phyloP scores from a whole-genome alignment of 2,888 invertebrate genomes.

The Agrochola circellaris region DNA sequence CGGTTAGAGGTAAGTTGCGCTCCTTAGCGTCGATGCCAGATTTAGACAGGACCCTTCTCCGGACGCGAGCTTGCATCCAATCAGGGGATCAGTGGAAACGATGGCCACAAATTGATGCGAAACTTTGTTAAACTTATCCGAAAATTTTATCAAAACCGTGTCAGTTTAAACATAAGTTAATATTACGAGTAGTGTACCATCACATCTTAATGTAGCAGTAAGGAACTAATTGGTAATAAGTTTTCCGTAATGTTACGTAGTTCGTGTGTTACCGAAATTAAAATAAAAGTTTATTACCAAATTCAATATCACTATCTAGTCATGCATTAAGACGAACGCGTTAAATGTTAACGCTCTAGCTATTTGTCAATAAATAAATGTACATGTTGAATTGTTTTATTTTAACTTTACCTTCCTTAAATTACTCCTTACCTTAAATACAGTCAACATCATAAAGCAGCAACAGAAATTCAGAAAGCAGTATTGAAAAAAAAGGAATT shows the following conservation, averaged over 20 bases:
- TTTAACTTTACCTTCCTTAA: constrained; percentile 40
- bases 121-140: constrained; percentile 11
- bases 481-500: neutral
- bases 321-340: constrained; percentile 68
- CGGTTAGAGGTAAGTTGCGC: constrained; percentile 47
- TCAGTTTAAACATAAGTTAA: constrained; percentile 53
- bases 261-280: constrained; percentile 48
- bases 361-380: constrained; percentile 75
- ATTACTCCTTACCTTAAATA: neutral
- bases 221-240: constrained; percentile 54
- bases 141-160: constrained; percentile 37
- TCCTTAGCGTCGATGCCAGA: constrained; percentile 42
- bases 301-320: constrained; percentile 74
- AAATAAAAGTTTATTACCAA: constrained; percentile 57
- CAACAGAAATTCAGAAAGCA: neutral
- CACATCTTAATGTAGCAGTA: constrained; percentile 52
- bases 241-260: constrained; percentile 47
- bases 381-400: constrained; percentile 68
- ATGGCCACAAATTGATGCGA: constrained; percentile 27
- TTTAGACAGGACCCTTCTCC: constrained; percentile 21
- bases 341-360: constrained; percentile 64
- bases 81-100: constrained; percentile 43
- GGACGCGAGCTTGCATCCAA: constrained; percentile 48
- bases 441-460: no score
- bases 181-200: constrained; percentile 48